Evolutionary conservation across 2,888 invertebrate genomes (phyloP).

Genomic region (Acanthoscelides obtectus): DNA sequence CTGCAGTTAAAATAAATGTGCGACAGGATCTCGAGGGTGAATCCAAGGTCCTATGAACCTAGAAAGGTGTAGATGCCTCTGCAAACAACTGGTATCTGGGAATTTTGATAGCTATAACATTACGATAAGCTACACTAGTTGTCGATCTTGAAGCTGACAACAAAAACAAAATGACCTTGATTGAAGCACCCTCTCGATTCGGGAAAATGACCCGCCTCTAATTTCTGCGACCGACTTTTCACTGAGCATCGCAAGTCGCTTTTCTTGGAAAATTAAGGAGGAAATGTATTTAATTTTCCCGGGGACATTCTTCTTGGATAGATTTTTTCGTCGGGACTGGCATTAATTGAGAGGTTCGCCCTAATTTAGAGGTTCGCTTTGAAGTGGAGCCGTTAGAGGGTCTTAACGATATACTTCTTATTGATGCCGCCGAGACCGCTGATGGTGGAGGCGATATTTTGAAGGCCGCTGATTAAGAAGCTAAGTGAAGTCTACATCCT

Average conservation of each 20-base stretch:
- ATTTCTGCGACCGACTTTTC: not conserved
- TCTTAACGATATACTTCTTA: not conserved
- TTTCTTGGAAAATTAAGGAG: not conserved
- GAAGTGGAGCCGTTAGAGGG: not conserved
- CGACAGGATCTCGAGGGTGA: no score
- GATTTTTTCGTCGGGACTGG: not conserved
- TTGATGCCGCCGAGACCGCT: not conserved
- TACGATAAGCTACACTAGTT: no score
- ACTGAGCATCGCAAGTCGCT: not conserved
- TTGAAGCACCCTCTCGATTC: not conserved
- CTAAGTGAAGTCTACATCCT: not conserved
- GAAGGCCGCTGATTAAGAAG: not conserved
- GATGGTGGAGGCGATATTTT: not conserved
- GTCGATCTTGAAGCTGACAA: no score
- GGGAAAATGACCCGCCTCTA: not conserved
- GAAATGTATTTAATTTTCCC: not conserved
- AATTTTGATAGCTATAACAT: no score
- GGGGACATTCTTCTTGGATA: not conserved
- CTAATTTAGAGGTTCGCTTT: not conserved
- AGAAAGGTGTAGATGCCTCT: no score
- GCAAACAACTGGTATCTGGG: no score
- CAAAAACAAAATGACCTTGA: not conserved
- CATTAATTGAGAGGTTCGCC: not conserved
- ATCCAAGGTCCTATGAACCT: no score
- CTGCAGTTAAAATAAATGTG: no score